Base-by-base conservation (phyloP, 2,797 vertebrate genomes). In the Myotis myotis region DNA sequence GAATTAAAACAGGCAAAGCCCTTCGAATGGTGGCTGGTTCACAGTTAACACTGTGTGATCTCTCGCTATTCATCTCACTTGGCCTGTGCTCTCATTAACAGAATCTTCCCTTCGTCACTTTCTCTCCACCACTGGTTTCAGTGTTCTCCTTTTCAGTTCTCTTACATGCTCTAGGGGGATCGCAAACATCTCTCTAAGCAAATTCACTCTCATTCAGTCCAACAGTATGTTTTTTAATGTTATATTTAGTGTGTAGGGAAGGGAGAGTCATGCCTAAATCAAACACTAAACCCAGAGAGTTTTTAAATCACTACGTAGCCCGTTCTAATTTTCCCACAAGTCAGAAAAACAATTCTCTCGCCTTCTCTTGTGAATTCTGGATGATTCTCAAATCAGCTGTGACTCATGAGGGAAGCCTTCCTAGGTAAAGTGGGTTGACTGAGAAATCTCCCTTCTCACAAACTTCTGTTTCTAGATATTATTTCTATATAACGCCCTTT, bases 341-440 rank as follows among this genome's bases (percentile, higher is more conserved):
- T 60, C 93, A 78, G 55, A 36, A 71, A 83, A 90, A 66, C 70
- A 62, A 51, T 22, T 17, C 5, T 75, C 38, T 66, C 22, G 33
- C 74, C 71, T 88, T 68, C 75, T 89, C 11, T 89, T 93, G 47
- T 83, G 78, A 89, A 72, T 94, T 92, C 80, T 97, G 79, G 57
- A 53, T 92, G 71, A 81, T 94, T 95, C 64, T 93, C 79, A 96
- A 12, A 71, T 92, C 82, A 90, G 76, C 79, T 95, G 49, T 96
- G 82, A 96, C 49, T 96, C 85, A 91, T 72, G 17, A 80, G 79
- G 82, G 83, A 96, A 93, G 16, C 8, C 79, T 92, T 94, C 44
- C 64, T 85, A 94, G 91, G 83, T 88, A 92, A 94, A 84, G 79
- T 82, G 76, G 79, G 38, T 64, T 78, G 88, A 66, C 33, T 76